A percentile compares a stretch with the other conserved stretches of the same genome.
Evolutionary conservation across 2,888 invertebrate genomes (phyloP).

Genomic region (Emesis russula): DNA sequence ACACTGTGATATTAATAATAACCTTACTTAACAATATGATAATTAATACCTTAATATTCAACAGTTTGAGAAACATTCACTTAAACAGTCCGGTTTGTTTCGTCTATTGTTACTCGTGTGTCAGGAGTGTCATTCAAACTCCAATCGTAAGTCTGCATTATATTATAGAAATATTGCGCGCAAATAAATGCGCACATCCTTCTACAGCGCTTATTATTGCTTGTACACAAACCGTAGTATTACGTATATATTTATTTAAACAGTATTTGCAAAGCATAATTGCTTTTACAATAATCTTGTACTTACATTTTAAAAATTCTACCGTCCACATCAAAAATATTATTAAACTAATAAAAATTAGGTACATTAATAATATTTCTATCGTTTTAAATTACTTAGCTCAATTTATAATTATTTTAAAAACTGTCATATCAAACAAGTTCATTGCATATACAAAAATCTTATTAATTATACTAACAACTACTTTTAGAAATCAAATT

Average conservation of each 20-base stretch:
- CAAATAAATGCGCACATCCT: too few relatives aligned
- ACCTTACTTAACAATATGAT: constrained; percentile 47
- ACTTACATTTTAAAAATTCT: neutral
- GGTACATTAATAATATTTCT: too few relatives aligned
- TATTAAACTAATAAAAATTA: too few relatives aligned
- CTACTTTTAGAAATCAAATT: too few relatives aligned
- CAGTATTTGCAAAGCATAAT: neutral
- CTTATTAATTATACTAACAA: too few relatives aligned
- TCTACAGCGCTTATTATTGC: neutral
- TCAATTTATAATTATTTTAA: too few relatives aligned
- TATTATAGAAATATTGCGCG: neutral
- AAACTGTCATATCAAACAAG: too few relatives aligned
- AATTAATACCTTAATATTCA: neutral
- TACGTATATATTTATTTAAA: neutral
- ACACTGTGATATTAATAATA: constrained; percentile 42
- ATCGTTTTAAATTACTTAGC: too few relatives aligned
- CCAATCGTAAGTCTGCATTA: constrained; percentile 35
- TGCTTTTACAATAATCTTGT: neutral
- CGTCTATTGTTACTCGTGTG: constrained; percentile 33
- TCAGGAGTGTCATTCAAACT: constrained; percentile 28
- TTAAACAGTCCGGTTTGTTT: constrained; percentile 31
- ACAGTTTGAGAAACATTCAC: constrained; percentile 49
- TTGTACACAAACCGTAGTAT: neutral
- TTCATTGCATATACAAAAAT: too few relatives aligned
- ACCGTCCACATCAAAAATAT: too few relatives aligned